These are phyloP conservation scores for Sinocyclocheilus rhinocerous DNA, from an alignment of 2,113 vertebrate genomes.

Conservation along the genomic window DNA sequence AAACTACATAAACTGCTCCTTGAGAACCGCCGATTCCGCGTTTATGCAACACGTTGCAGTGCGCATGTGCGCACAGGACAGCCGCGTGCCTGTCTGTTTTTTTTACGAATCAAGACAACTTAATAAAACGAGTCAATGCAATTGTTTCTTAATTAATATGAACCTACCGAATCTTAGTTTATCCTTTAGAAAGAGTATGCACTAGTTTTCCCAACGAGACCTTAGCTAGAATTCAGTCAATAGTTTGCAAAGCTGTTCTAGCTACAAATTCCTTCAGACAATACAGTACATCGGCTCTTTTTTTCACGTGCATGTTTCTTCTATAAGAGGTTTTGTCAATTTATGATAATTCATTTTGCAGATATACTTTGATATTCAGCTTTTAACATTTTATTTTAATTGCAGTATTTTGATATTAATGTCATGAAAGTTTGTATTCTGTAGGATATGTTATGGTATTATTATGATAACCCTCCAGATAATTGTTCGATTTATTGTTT, in stretches of 20 bases:
- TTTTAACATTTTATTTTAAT: no score
- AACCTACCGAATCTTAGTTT: background rate
- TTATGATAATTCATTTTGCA: no score
- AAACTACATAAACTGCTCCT: background rate
- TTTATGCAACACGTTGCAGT: background rate
- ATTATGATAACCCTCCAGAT: no score
- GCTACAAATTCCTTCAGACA: background rate
- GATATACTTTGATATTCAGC: no score
- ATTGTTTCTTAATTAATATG: background rate
- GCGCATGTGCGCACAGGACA: conserved; percentile 7
- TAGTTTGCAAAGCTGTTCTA: background rate
- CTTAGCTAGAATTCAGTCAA: background rate
- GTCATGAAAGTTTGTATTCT: no score
- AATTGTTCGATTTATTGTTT: no score
- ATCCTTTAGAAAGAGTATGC: background rate
- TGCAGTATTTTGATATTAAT: no score
- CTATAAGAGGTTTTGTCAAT: background rate
- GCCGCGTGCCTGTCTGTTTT: background rate
- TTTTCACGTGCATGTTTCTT: background rate
- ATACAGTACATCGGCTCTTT: background rate
- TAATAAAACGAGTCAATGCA: background rate
- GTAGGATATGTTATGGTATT: no score
- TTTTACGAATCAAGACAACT: background rate
- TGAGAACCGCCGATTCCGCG: background rate
- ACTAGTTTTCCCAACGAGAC: background rate